These are phyloP conservation scores for Phocides pigmalion DNA, from an alignment of 1,140 invertebrate genomes.

Conservation along the genomic window DNA sequence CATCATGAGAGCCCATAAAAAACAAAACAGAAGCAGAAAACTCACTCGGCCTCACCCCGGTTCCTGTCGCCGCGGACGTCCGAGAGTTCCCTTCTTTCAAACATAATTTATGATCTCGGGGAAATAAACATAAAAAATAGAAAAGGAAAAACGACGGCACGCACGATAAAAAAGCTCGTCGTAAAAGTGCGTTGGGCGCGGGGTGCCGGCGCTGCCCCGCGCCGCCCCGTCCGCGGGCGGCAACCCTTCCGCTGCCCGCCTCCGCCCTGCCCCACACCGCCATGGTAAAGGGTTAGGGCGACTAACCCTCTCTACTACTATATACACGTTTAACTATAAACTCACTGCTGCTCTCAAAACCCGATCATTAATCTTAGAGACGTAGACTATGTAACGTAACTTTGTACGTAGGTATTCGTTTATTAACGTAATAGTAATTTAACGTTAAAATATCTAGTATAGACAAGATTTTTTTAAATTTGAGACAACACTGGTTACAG, in stretches of 20 bases:
- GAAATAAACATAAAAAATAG: conserved; percentile 84
- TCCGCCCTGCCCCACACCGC: conserved; percentile 57
- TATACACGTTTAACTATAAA: conserved; percentile 33
- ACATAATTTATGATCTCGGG: conserved; percentile 83
- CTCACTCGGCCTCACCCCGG: conserved; percentile 70
- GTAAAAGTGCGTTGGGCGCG: conserved; percentile 72
- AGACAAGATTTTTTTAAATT: no score
- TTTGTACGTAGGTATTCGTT: conserved; percentile 3
- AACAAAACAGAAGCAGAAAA: conserved; percentile 71
- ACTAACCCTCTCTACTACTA: conserved; percentile 59
- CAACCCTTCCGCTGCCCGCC: conserved; percentile 80
- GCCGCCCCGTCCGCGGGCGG: conserved; percentile 64
- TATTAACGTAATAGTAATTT: not conserved
- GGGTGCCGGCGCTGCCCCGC: conserved; percentile 45
- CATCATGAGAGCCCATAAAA: conserved; percentile 73
- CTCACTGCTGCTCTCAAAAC: conserved; percentile 18
- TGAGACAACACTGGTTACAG: no score
- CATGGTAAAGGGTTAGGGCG: conserved; percentile 74
- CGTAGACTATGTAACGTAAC: conserved; percentile 27
- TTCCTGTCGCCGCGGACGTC: conserved; percentile 77
- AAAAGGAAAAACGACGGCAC: conserved; percentile 82
- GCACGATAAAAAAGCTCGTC: conserved; percentile 83
- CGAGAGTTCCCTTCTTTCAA: conserved; percentile 82
- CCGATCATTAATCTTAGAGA: conserved; percentile 22
- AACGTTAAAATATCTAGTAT: no score